A percentile compares a stretch with the other conserved stretches of the same genome.
phyloP scores from a whole-genome alignment of 2,888 invertebrate genomes.

The Liopterus haemorrhoidalis region DNA sequence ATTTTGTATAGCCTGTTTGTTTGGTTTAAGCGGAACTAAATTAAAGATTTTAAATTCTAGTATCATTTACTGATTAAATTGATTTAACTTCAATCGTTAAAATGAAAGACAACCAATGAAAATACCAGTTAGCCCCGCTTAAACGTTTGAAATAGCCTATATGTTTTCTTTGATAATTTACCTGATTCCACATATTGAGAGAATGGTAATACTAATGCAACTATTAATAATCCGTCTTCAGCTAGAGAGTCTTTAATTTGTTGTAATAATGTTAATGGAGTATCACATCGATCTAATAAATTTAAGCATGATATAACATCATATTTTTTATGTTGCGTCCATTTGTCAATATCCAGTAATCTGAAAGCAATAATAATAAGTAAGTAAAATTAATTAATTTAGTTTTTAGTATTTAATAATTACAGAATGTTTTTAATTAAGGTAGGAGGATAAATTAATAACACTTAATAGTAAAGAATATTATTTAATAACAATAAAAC shows the following conservation, averaged over 20 bases:
- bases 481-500: too few species aligned
- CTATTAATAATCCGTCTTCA: slow-evolving; percentile 67
- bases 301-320: slow-evolving; percentile 87
- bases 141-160: not conserved
- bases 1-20: slow-evolving; percentile 3
- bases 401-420: too few species aligned
- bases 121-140: not conserved
- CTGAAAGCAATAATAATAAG: slow-evolving; percentile 47
- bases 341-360: slow-evolving; percentile 63
- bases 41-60: slow-evolving; percentile 13
- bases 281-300: slow-evolving; percentile 86
- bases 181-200: slow-evolving; percentile 90
- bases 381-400: too few species aligned
- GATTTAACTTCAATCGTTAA: slow-evolving; percentile 1
- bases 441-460: too few species aligned
- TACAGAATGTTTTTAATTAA: too few species aligned
- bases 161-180: slow-evolving; percentile 40
- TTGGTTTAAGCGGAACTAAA: not conserved
- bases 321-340: slow-evolving; percentile 56
- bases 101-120: not conserved
- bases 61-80: not conserved
- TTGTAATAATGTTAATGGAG: slow-evolving; percentile 70
- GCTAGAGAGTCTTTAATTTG: slow-evolving; percentile 67
- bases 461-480: too few species aligned
- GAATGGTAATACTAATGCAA: slow-evolving; percentile 93